Percentiles rank a stretch among this genome's conserved stretches.
Conservation (phyloP, 2,888 invertebrate species). For the Synanthedon formicaeformis region DNA sequence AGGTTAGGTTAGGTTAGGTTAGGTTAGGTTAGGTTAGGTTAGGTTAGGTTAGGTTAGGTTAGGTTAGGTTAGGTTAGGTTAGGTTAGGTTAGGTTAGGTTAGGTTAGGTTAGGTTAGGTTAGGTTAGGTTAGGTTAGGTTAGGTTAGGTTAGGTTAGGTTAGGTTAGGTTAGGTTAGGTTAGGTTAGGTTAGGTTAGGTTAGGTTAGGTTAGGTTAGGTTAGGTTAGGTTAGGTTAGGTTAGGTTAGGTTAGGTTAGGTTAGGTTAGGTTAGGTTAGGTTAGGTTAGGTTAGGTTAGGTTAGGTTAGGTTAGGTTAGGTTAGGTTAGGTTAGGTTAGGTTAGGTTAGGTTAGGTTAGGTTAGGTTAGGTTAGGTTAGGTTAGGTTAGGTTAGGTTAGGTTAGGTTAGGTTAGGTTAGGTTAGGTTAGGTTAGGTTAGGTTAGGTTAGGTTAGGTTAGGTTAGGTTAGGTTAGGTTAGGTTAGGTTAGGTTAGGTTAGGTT, state of each 20-base stretch:
- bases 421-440: conserved; percentile 9
- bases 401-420: conserved; percentile 9
- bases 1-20: conserved; percentile 9
- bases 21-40: conserved; percentile 8
- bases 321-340: conserved; percentile 9
- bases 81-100: conserved; percentile 10
- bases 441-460: conserved; percentile 9
- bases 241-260: conserved; percentile 8
- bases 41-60: conserved; percentile 8
- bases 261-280: conserved; percentile 8
- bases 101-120: conserved; percentile 12
- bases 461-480: conserved; percentile 10
- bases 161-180: conserved; percentile 8
- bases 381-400: conserved; percentile 8
- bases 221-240: conserved; percentile 8
- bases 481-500: conserved; percentile 11
- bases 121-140: conserved; percentile 11
- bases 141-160: conserved; percentile 9
- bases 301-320: conserved; percentile 9
- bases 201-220: conserved; percentile 8
- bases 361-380: conserved; percentile 9
- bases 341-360: conserved; percentile 11
- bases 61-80: conserved; percentile 7
- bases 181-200: conserved; percentile 8
- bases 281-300: conserved; percentile 8